Conservation (phyloP, 2,888 invertebrate genomes). For the Phoenoteleia sp. region DNA sequence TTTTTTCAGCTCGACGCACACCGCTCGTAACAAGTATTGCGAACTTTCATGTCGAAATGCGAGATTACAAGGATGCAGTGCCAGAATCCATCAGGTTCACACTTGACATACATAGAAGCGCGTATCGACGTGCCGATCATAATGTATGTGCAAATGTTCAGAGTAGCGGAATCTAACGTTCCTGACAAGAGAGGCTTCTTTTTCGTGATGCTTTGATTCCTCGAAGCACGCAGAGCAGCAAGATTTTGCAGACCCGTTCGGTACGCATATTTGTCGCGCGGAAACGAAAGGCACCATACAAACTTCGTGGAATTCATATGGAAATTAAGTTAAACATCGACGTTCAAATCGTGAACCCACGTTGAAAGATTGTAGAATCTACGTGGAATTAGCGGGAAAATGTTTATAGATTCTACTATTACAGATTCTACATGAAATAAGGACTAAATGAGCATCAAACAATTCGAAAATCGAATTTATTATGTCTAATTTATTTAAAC, state of each 20-base stretch:
- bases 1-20: slow-evolving; percentile 59
- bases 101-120: slow-evolving; percentile 77
- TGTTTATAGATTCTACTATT: too few relatives aligned
- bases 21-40: slow-evolving; percentile 69
- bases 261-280: slow-evolving; percentile 9
- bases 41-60: slow-evolving; percentile 76
- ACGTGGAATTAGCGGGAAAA: too few relatives aligned
- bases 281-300: background rate
- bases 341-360: too few relatives aligned
- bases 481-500: too few relatives aligned
- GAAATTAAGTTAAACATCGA: too few relatives aligned
- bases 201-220: slow-evolving; percentile 65
- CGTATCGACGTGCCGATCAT: slow-evolving; percentile 82
- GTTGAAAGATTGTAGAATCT: too few relatives aligned
- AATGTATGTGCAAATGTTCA: slow-evolving; percentile 82
- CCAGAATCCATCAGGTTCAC: slow-evolving; percentile 78
- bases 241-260: slow-evolving; percentile 18
- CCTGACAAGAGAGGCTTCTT: slow-evolving; percentile 80
- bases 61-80: slow-evolving; percentile 74
- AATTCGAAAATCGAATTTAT: too few relatives aligned
- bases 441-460: too few relatives aligned
- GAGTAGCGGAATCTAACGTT: slow-evolving; percentile 81
- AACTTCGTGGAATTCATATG: too few relatives aligned
- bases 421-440: too few relatives aligned
- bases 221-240: slow-evolving; percentile 22